A percentile compares a stretch with the other conserved stretches of the same genome.
These are phyloP conservation scores for Plotosus lineatus DNA, from an alignment of 2,113 vertebrate species.

Conservation along the genomic window DNA sequence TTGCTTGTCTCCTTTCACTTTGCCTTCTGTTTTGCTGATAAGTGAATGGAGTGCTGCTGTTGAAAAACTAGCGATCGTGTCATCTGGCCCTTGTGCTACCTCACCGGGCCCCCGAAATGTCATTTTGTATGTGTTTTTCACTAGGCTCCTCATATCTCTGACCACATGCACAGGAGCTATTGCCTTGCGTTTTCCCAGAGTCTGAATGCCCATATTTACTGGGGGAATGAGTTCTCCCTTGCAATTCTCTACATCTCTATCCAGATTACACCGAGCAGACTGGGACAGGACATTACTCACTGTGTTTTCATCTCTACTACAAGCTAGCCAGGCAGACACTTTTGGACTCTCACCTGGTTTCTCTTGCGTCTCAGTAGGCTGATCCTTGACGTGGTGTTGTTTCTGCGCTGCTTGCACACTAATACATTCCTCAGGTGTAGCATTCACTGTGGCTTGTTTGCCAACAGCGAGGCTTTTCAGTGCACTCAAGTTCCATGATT, in stretches of 20 bases:
- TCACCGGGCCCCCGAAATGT: slow-evolving; percentile 61
- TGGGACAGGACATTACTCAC: slow-evolving; percentile 4
- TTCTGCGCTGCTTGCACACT: slow-evolving; percentile 37
- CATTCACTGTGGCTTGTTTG: slow-evolving; percentile 42
- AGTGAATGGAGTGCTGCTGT: slow-evolving; percentile 43
- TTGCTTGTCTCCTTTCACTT: slow-evolving; percentile 43
- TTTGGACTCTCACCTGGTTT: slow-evolving; percentile 41
- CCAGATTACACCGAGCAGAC: neutral
- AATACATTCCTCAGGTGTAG: slow-evolving; percentile 45
- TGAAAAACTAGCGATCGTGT: slow-evolving; percentile 41
- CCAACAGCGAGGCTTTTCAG: slow-evolving; percentile 32
- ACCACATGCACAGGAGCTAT: slow-evolving; percentile 70
- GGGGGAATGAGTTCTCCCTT: slow-evolving; percentile 29
- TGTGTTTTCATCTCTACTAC: slow-evolving; percentile 30
- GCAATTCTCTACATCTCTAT: slow-evolving; percentile 24
- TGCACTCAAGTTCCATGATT: slow-evolving; percentile 43
- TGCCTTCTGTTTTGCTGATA: slow-evolving; percentile 42
- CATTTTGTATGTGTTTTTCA: slow-evolving; percentile 78
- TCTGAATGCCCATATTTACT: slow-evolving; percentile 31
- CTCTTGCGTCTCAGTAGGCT: slow-evolving; percentile 57
- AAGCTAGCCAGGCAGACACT: neutral
- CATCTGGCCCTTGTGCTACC: slow-evolving; percentile 24
- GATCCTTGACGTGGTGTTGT: slow-evolving; percentile 48
- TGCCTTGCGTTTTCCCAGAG: slow-evolving; percentile 46
- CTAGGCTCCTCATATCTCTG: slow-evolving; percentile 80